Evolutionary conservation across 2,888 invertebrate genomes (phyloP), one percentile per base, ranked within the genome.

Genomic region (Dynastes grantii): DNA sequence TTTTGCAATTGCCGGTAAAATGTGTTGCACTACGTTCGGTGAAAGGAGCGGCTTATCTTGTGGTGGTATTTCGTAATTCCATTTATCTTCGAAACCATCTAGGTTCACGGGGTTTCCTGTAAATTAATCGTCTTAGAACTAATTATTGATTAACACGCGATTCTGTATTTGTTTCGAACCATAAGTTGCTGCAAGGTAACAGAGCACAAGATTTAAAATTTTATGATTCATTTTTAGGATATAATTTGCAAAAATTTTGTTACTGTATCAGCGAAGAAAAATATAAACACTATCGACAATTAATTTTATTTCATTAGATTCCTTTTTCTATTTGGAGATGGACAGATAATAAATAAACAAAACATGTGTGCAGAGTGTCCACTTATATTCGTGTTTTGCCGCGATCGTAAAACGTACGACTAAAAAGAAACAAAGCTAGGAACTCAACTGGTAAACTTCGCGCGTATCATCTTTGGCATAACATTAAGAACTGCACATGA

Each of bases 21-120:
- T 63, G 64, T 83, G 83, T 16, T 77, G 63, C 61, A 71, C 80
- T 32, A 13, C 76, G n/a, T 51, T 63, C 4, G 37, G 22, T 29
- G 71, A 80, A 49, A 84, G 68, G 27, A 85, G 13, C 13, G 84
- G 82, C 55, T 79, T 55, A 68, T 80, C 58, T 49, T 81, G 81
- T 1, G 83, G 83, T 11, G 73, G 32, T 37, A 81, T 78, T 70
- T 81, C 77, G 61, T 81, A 84, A 49, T 84, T 80, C 85, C 85
- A 85, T n/a, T 82, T 78, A 79, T 85, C 84, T 51, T 81, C 79
- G 65, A 84, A 85, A 75, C 63, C 63, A 67, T 77, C 61, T 45
- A 73, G 61, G 5, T 63, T 40, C 11, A 70, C 27, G 3, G 79
- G 77, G 64, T 40, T 71, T 49, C 77, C 79, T 79, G 53, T 8